A percentile compares a stretch with the other conserved stretches of the same genome.
Conservation (phyloP, 2,888 invertebrate genomes). For the Nemoura dubitans region DNA sequence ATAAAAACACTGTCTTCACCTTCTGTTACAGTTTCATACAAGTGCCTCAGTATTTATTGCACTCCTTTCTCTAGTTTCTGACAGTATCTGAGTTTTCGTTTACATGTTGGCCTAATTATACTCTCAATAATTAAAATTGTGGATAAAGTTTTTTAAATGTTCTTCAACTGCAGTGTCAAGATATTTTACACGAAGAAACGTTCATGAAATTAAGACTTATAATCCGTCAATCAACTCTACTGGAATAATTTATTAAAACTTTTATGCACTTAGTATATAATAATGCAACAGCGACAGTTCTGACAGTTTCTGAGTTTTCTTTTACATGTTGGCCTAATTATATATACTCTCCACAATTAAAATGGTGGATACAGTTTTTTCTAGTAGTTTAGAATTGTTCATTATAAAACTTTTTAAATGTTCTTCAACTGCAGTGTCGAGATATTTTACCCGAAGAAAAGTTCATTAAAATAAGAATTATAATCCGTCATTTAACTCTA, state of each 20-base stretch:
- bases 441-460: background rate
- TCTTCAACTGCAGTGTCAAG: background rate
- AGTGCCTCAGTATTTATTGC: too few species aligned
- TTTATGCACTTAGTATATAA: background rate
- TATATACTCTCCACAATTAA: background rate
- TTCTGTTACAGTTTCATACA: too few species aligned
- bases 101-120: background rate
- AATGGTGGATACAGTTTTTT: background rate
- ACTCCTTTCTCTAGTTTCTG: too few species aligned
- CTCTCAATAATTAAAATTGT: background rate
- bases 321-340: background rate
- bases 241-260: background rate
- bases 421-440: background rate
- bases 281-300: background rate
- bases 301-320: background rate
- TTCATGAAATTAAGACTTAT: background rate
- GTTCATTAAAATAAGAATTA: background rate
- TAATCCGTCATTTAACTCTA: background rate
- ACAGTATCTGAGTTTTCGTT: background rate
- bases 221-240: background rate
- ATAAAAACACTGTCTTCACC: too few species aligned
- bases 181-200: background rate
- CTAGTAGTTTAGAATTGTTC: background rate
- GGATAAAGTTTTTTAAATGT: background rate
- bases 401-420: background rate